A percentile compares a stretch with the other conserved stretches of the same genome.
phyloP scores from a whole-genome alignment of 1,140 invertebrate genomes.

The Lepidostoma basale region DNA sequence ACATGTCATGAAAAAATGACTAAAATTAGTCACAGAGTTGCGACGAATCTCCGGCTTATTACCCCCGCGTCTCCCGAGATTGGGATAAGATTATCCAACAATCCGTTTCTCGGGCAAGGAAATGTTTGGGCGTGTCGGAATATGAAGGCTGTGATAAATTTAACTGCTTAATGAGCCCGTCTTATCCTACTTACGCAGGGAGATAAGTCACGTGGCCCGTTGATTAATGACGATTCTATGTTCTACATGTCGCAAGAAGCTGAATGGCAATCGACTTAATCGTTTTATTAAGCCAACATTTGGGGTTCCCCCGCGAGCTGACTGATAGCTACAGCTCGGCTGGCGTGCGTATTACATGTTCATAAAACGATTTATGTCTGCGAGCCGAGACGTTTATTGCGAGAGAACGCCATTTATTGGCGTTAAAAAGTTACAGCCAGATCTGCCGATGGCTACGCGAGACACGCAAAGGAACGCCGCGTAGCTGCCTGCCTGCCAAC shows the following conservation, averaged over 20 bases:
- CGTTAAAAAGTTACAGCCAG: constrained; percentile 13
- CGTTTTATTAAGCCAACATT: constrained; percentile 34
- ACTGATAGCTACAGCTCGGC: neutral
- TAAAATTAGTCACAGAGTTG: too few species aligned
- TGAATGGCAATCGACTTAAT: constrained; percentile 29
- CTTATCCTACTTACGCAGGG: constrained; percentile 37
- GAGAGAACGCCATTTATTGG: constrained; percentile 23
- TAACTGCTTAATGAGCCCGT: constrained; percentile 44
- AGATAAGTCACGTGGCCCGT: constrained; percentile 39
- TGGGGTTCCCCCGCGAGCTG: constrained; percentile 11
- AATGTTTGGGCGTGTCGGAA: constrained; percentile 42
- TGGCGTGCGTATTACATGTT: constrained; percentile 4
- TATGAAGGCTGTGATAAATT: constrained; percentile 43
- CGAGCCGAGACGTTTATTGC: constrained; percentile 2
- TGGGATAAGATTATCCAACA: neutral
- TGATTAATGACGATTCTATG: constrained; percentile 44
- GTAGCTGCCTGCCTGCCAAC: too few species aligned
- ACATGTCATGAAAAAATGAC: too few species aligned
- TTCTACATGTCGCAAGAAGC: constrained; percentile 30
- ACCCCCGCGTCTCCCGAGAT: too few species aligned
- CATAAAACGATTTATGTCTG: constrained; percentile 24
- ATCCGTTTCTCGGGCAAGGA: neutral
- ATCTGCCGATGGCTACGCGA: neutral
- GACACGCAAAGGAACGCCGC: neutral
- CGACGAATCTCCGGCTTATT: too few species aligned